Conservation (phyloP, 2,797 vertebrate species). For the Sebastes baramenuke region DNA sequence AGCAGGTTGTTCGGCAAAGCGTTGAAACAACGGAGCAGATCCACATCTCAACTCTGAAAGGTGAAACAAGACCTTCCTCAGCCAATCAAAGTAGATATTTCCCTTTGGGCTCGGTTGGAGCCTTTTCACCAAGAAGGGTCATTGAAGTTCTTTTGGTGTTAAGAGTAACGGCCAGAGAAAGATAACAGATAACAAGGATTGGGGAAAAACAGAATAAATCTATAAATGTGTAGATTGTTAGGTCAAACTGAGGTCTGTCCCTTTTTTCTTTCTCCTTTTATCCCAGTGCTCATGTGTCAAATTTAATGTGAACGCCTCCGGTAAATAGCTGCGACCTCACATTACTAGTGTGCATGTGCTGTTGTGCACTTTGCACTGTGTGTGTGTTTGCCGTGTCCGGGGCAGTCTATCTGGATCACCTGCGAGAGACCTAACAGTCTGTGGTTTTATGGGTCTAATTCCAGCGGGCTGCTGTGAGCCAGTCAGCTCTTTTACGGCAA, state of each 20-base stretch:
- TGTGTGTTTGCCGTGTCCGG: background rate
- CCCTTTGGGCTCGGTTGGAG: background rate
- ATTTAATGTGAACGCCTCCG: slow-evolving; percentile 2
- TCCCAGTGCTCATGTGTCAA: background rate
- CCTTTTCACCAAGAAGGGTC: background rate
- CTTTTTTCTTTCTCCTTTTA: slow-evolving; percentile 12
- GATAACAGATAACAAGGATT: background rate
- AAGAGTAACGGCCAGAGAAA: background rate
- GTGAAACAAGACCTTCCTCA: background rate
- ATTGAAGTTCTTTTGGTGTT: background rate
- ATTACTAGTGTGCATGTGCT: background rate
- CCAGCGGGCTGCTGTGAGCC: slow-evolving; percentile 13
- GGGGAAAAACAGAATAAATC: background rate
- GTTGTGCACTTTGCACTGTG: background rate
- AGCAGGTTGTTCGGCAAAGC: background rate
- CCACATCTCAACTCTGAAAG: slow-evolving; percentile 3
- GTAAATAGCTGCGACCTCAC: slow-evolving; percentile 16
- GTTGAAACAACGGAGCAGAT: slow-evolving; percentile 1
- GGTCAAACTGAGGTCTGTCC: background rate
- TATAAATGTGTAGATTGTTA: background rate
- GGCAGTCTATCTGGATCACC: slow-evolving; percentile 12
- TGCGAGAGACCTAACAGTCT: slow-evolving; percentile 19
- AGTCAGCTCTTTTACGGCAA: slow-evolving; percentile 48
- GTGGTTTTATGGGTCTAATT: slow-evolving; percentile 55
- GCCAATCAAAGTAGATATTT: slow-evolving; percentile 8